A percentile compares a stretch with the other conserved stretches of the same genome.
phyloP scores from a whole-genome alignment of 2,888 invertebrate species.

The Hydropsyche betteni region DNA sequence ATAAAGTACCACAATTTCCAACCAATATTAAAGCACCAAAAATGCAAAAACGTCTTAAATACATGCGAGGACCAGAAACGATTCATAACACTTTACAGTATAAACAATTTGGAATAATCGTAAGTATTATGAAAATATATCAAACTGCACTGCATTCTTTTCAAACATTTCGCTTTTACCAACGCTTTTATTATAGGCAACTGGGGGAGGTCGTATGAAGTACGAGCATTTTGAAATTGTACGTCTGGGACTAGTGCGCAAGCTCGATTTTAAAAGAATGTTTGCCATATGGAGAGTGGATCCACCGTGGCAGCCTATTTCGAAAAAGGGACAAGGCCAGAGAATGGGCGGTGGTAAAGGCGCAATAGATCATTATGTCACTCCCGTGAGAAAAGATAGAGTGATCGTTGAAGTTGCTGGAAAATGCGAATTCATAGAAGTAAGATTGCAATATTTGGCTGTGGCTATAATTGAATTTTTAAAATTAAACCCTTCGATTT shows the following conservation, averaged over 20 bases:
- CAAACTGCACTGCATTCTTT: too few relatives aligned
- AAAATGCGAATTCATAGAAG: conserved; percentile 84
- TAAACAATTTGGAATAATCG: conserved; percentile 93
- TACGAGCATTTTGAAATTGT: conserved; percentile 90
- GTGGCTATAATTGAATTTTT: background rate
- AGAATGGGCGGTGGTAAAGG: conserved; percentile 98
- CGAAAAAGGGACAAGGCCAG: conserved; percentile 88
- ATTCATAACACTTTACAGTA: conserved; percentile 87
- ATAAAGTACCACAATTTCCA: conserved; percentile 77
- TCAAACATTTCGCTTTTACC: too few relatives aligned
- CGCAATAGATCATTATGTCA: conserved; percentile 92
- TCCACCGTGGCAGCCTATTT: conserved; percentile 94
- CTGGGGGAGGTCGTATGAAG: conserved; percentile 82
- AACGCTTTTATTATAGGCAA: conserved; percentile 68
- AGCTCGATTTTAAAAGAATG: conserved; percentile 81
- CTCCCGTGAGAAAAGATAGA: conserved; percentile 89
- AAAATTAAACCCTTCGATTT: conserved; percentile 16
- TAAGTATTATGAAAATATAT: conserved; percentile 60
- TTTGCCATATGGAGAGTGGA: conserved; percentile 96
- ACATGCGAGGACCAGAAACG: conserved; percentile 90
- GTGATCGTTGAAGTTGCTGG: conserved; percentile 96
- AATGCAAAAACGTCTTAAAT: conserved; percentile 83
- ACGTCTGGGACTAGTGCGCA: conserved; percentile 78
- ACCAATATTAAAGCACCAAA: conserved; percentile 77
- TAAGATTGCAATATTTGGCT: conserved; percentile 55